Evolutionary conservation across 2,113 vertebrate genomes (phyloP), one percentile per base, ranked within the genome.

Genomic region (Mungos mungo): DNA sequence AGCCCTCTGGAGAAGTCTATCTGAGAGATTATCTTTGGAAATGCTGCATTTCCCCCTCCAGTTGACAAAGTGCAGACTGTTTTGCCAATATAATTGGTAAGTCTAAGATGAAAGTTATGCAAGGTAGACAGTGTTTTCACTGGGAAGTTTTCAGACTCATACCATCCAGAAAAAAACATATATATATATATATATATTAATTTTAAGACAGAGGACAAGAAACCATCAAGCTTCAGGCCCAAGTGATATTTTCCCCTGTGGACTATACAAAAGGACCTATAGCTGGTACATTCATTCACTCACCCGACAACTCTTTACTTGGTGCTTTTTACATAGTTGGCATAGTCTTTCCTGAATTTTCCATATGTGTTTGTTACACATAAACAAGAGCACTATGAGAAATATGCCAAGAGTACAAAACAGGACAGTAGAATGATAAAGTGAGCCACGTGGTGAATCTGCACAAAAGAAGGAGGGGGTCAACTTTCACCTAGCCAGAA

Each of bases 1-100:
- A 68, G 93, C 54, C 41, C 29, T 14, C 63, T 35, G 84, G 31
- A 57, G 41, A 69, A 52, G 52, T 27, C 47, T 41, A 57, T 41
- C 11, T 25, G 65, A 71, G 57, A 93, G 68, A 95, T 76, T 89
- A 66, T 68, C 57, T 89, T 85, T 76, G 76, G 92, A 80, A 57
- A 93, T 33, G 19, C 23, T 38, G 69, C 52, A 57, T 50, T 82
- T 83, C 27, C 57, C 27, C 1, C 38, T 92, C 54, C 13, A 35
- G 86, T 86, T 95, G 89, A 91, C 0, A 0, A 74, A 88, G 72
- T 69, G 74, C 18, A 52, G 68, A 68, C 13, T 35, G 7, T 60
- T 93, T 93, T 82, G 96, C 90, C 96, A 87, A 97, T 87, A 93
- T 57, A 97, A 95, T 90, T 87, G 93, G 72, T 31, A 50, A 91